A percentile compares a stretch with the other conserved stretches of the same genome.
phyloP scores from a whole-genome alignment of 2,888 invertebrate genomes.

The Chirona hameri region DNA sequence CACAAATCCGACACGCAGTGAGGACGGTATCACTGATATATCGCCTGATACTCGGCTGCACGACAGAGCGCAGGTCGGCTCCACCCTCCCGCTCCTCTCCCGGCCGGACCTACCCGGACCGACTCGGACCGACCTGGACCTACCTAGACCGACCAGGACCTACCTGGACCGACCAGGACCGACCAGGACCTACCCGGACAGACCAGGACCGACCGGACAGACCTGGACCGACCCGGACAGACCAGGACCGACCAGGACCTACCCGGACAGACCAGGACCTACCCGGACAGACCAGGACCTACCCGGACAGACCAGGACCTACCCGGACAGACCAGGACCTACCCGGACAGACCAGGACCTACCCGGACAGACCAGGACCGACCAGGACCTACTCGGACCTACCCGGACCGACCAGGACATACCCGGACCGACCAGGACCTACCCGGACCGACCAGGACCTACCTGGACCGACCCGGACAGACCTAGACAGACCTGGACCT shows the following conservation, averaged over 20 bases:
- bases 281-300: no score
- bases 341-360: background rate
- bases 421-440: background rate
- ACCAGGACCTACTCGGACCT: background rate
- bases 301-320: no score
- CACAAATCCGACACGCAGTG: background rate
- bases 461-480: background rate
- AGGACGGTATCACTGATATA: conserved; percentile 1
- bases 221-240: background rate
- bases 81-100: background rate
- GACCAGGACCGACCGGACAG: background rate
- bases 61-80: background rate
- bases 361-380: background rate
- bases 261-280: no score
- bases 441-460: background rate
- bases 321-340: background rate
- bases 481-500: background rate
- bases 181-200: background rate
- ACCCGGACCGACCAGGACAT: background rate
- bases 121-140: background rate
- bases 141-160: background rate
- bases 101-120: background rate
- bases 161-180: background rate
- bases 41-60: background rate
- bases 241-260: no score